Base-by-base conservation (phyloP, 2,797 vertebrate species). In the Bradypus variegatus region DNA sequence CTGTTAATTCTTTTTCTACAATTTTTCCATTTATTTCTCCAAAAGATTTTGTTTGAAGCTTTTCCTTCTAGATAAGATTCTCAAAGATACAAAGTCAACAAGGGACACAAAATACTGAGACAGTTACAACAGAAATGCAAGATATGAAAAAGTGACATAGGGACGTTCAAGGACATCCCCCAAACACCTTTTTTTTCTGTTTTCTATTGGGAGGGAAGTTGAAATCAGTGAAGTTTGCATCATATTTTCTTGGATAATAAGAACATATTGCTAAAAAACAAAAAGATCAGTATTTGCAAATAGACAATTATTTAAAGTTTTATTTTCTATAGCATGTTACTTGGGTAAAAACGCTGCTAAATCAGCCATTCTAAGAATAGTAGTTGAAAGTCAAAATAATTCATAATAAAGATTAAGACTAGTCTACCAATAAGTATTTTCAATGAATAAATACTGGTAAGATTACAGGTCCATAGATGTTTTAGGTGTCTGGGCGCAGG, bases 121-220 rank as follows among this genome's bases (percentile, higher is more conserved):
- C n/a, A 70, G n/a, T 84, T 69, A 84, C 14, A 33, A 92, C 0
- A 85, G 48, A 83, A 91, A 79, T 19, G 33, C 6, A 73, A 93
- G 38, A 55, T 9, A 89, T 1, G 14, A 93, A 86, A 86, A 36
- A 75, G 21, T 73, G 36, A 91, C n/a, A 55, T 1, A 83, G 69
- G 8, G 3, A 83, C 33, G 65, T 45, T 92, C 12, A 90, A 94
- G 62, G 90, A 58, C 6, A 94, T 69, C 80, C 88, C 70, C 6
- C 27, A 76, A 94, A 29, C 97, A 98, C 97, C 97, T 97, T 98
- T 65, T 72, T 82, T n/a, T n/a, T n/a, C n/a, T n/a, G n/a, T n/a
- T n/a, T n/a, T n/a, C n/a, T n/a, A n/a, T n/a, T n/a, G n/a, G n/a
- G n/a, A n/a, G n/a, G n/a, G n/a, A n/a, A n/a, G n/a, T n/a, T n/a